Percentiles rank a stretch among this genome's conserved stretches.
These are phyloP conservation scores for Poeciliopsis prolifica DNA, from an alignment of 2,113 vertebrate species.

Conservation along the genomic window DNA sequence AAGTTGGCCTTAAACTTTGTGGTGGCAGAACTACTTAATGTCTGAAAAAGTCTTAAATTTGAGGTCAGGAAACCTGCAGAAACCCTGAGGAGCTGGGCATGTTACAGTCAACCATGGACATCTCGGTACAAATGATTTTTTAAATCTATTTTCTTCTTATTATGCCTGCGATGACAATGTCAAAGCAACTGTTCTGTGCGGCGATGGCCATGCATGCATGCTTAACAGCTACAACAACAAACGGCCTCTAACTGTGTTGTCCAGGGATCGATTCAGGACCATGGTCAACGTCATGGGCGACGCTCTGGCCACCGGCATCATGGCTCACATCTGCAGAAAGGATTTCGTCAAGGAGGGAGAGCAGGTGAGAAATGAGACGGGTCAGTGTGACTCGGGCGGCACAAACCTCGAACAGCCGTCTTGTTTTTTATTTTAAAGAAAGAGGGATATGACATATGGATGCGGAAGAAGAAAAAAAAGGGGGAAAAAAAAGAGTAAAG, in stretches of 20 bases:
- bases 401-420: background rate
- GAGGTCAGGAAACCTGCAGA: no score
- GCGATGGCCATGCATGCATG: background rate
- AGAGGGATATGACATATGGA: background rate
- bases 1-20: no score
- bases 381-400: background rate
- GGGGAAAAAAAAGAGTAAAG: background rate
- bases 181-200: no score
- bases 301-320: conserved; percentile 92
- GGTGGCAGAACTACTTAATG: no score
- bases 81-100: no score
- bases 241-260: conserved; percentile 9
- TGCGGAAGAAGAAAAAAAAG: no score
- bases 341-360: conserved; percentile 91
- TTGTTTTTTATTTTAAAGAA: background rate
- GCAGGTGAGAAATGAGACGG: conserved; percentile 79
- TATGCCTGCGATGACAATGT: no score
- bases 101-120: no score
- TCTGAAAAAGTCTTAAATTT: no score
- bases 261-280: conserved; percentile 95
- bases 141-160: no score
- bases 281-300: conserved; percentile 99
- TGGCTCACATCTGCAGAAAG: conserved; percentile 97
- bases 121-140: no score
- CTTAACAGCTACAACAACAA: background rate